Evolutionary conservation across 2,888 invertebrate species (phyloP), one percentile per base, ranked within the genome.

Genomic region (Argyresthia albistria): DNA sequence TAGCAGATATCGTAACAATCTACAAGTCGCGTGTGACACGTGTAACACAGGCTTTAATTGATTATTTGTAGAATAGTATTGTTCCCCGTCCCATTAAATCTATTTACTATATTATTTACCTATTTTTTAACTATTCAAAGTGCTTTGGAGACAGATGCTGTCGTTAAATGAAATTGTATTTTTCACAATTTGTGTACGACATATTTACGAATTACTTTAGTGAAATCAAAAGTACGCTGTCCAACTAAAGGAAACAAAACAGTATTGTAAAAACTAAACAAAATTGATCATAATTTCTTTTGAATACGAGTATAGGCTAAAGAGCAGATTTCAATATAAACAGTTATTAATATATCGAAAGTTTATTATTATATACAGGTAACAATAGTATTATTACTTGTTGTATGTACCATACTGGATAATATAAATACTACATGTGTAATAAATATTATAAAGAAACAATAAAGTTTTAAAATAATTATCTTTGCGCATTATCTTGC

Each of bases 361-460:
- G 81, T 86, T 86, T 86, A 86, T 84, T 80, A 83, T 82, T 82
- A 80, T 86, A 81, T 80, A 82, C 83, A 81, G 76, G 66, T 84
- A 82, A 83, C 79, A 80, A 82, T 83, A 83, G 80, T 70, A 73
- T 76, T 70, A 73, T 49, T 74, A 79, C 70, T 83, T 83, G 84
- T 86, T 86, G 82, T 83, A 82, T 79, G 82, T 81, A 83, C 74
- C 69, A 80, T 69, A 62, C 65, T 67, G 76, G 70, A 70, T 70
- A 64, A 70, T 73, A 76, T 77, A 76, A 80, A 76, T 71, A 25
- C 25, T 84, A 83, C 76, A 79, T 80, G 82, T 86, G 80, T 83
- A 79, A 82, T 82, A 76, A 83, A 81, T 77, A 84, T 83, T 83
- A 83, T 81, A 78, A 84, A 79, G 76, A 84, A 80, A 82, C 75